phyloP scores from a whole-genome alignment of 1,140 invertebrate species.

The Arctopsyche grandis region DNA sequence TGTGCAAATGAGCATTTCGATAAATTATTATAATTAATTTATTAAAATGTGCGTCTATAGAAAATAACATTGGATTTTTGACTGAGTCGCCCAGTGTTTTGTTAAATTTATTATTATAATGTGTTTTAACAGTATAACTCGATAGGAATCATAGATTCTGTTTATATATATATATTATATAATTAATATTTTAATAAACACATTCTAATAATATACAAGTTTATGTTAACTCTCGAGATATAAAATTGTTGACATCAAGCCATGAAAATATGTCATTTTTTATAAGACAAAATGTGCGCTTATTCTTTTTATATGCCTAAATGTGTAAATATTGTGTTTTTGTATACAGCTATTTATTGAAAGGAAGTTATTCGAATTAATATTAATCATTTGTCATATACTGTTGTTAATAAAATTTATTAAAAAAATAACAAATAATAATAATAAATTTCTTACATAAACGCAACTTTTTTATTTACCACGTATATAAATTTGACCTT shows the following conservation, averaged over 20 bases:
- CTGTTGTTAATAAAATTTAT: slow-evolving; percentile 54
- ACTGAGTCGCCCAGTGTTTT: slow-evolving; percentile 1
- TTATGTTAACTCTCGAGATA: slow-evolving; percentile 19
- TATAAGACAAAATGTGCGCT: slow-evolving; percentile 44
- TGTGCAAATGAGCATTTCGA: neutral
- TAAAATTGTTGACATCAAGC: slow-evolving; percentile 36
- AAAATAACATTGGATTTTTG: neutral
- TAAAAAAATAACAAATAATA: slow-evolving; percentile 54
- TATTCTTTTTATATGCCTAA: slow-evolving; percentile 49
- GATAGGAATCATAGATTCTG: slow-evolving; percentile 13
- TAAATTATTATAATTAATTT: neutral
- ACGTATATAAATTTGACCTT: too few relatives aligned
- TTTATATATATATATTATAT: neutral
- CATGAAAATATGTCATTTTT: slow-evolving; percentile 39
- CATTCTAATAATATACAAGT: slow-evolving; percentile 17
- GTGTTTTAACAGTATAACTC: slow-evolving; percentile 17
- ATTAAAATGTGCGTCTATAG: neutral
- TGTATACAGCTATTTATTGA: slow-evolving; percentile 55
- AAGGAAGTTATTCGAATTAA: slow-evolving; percentile 52
- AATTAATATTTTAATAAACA: slow-evolving; percentile 6
- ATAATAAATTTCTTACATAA: slow-evolving; percentile 55
- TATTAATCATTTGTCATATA: slow-evolving; percentile 53
- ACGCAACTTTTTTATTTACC: neutral
- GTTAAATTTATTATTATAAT: slow-evolving; percentile 10
- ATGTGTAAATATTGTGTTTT: slow-evolving; percentile 55